Base-by-base conservation (phyloP, 2,888 invertebrate genomes). In the Augiades crinisus region DNA sequence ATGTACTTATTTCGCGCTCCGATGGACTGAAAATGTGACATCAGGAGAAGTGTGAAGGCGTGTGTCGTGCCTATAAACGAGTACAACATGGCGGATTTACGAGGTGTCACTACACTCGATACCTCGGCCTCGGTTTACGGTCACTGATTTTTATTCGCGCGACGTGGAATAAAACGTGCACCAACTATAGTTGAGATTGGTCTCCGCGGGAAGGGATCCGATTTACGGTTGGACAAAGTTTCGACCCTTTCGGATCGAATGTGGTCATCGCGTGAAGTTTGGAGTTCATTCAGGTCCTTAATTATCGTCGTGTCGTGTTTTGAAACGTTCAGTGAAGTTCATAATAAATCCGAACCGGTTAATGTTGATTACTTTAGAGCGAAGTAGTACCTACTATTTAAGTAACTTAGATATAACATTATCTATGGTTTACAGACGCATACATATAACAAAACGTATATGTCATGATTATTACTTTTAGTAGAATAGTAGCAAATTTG, bases 1-100 rank as follows among this genome's bases (percentile, higher is more conserved):
- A 88, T 88, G 88, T 89, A 86, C 88, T 88, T 89, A 89, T 89
- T 88, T 86, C 82, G 74, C 88, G 89, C 88, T 89, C 87, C 89
- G 82, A 60, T 89, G 89, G 70, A 72, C 85, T 84, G 89, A 85
- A 82, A 88, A 89, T 85, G 86, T 88, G 89, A 86, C 86, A 83
- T 86, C 83, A 81, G 82, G 78, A 62, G 47, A 71, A 72, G 81
- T 81, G 86, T 77, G 82, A 77, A 78, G 81, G 73, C 77, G 75
- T 65, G 61, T 67, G 70, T 68, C 68, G 71, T 56, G 60, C 60
- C 61, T 57, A 56, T 56, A 58, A 47, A 33, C 41, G 49, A 49
- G 43, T 50, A 50, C 33, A 43, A 43, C 41, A 43, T 34, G 49
- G 49, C 22, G 41, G 24, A 76, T 83, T 82, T 82, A 82, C 76